Evolutionary conservation across 2,797 vertebrate genomes (phyloP).

Genomic region (Staurois parvus): DNA sequence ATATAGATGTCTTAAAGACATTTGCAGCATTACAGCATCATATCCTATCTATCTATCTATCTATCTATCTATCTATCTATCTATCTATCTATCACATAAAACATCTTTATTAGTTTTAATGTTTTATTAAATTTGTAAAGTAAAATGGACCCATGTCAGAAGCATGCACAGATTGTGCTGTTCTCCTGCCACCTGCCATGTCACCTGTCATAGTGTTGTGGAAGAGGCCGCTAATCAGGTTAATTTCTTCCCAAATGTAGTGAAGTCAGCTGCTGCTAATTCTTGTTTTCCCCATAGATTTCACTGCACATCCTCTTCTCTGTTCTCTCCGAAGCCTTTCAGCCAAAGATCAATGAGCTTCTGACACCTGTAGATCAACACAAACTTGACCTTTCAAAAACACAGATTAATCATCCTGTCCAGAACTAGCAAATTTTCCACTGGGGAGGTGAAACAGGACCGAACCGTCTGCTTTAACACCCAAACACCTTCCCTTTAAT

Average conservation of each 20-base stretch:
- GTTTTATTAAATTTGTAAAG: too few relatives aligned
- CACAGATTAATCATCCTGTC: slow-evolving; percentile 66
- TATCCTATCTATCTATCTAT: too few relatives aligned
- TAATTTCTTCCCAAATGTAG: slow-evolving; percentile 64
- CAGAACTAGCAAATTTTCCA: background rate
- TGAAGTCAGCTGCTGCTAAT: slow-evolving; percentile 48
- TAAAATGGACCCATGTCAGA: background rate
- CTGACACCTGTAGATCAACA: slow-evolving; percentile 73
- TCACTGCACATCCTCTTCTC: slow-evolving; percentile 35
- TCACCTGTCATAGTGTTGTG: background rate
- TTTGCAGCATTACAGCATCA: too few relatives aligned
- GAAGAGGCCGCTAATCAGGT: slow-evolving; percentile 57
- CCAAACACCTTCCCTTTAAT: slow-evolving; percentile 22
- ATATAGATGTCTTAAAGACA: too few relatives aligned
- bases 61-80: too few relatives aligned
- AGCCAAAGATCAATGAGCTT: slow-evolving; percentile 66
- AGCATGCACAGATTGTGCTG: background rate
- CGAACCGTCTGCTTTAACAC: slow-evolving; percentile 11
- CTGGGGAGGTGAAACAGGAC: background rate
- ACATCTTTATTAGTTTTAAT: too few relatives aligned
- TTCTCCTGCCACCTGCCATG: background rate
- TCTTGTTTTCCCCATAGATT: slow-evolving; percentile 63
- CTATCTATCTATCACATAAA: too few relatives aligned
- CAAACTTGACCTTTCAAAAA: slow-evolving; percentile 75
- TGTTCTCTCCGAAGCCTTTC: slow-evolving; percentile 58